A percentile compares a stretch with the other conserved stretches of the same genome.
phyloP scores from a whole-genome alignment of 1,140 invertebrate species.

The Brachionus angularis region DNA sequence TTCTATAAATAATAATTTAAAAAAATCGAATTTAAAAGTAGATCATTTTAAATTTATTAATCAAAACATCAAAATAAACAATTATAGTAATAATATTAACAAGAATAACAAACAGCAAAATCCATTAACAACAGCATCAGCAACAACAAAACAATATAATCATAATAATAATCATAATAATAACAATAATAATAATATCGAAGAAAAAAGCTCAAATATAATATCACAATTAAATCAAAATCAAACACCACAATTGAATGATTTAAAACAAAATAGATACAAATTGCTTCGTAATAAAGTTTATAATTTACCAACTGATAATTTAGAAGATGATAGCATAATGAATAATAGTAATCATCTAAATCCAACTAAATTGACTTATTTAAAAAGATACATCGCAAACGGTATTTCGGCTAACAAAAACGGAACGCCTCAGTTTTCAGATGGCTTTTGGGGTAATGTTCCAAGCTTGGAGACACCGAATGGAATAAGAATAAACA shows the following conservation, averaged over 20 bases:
- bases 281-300: neutral
- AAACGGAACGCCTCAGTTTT: constrained; percentile 13
- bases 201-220: constrained; percentile 5
- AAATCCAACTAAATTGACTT: constrained; percentile 11
- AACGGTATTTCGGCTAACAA: constrained; percentile 1
- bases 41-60: constrained; percentile 25
- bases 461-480: neutral
- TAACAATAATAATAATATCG: neutral
- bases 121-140: neutral
- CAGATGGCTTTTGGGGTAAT: constrained; percentile 13
- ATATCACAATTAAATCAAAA: constrained; percentile 13
- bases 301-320: neutral
- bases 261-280: neutral
- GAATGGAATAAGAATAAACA: neutral
- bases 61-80: neutral
- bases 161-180: too few relatives aligned
- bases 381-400: constrained; percentile 32
- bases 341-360: neutral
- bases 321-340: neutral
- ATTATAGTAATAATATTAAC: neutral
- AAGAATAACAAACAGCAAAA: neutral
- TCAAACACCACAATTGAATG: neutral
- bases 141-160: too few relatives aligned
- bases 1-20: neutral
- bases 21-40: neutral